Base-by-base conservation (phyloP, 2,797 vertebrate species). In the Pipistrellus pipistrellus region DNA sequence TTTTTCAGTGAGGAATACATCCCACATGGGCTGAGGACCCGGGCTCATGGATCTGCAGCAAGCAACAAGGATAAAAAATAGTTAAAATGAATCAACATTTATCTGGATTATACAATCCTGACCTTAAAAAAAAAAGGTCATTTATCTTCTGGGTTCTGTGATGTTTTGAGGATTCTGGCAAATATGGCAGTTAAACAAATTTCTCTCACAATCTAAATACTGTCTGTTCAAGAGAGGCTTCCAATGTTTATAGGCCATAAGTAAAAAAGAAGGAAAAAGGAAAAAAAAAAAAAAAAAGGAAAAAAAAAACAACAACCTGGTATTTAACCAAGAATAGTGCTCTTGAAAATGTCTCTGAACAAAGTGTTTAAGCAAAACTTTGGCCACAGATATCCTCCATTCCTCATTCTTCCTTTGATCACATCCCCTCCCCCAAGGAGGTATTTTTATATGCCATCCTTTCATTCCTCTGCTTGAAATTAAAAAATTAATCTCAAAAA, bases 331-430 rank as follows among this genome's bases (percentile, higher is more conserved):
- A 97, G 96, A 97, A 97, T 86, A 86, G 96, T 96, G 93, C 94
- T 97, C 96, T 97, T 97, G 96, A 97, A 98, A 97, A 98, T 72
- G 78, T 98, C 95, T 98, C 53, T 55, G 46, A 98, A 96, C 92
- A 97, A 97, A 98, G 96, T 96, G 94, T 97, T 97, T 97, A 97
- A 97, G 97, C 96, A 97, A 97, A 98, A 97, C 97, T 95, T 97
- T 97, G 88, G 77, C 95, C 95, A 76, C 95, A 96, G 97, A 97
- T 96, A 98, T 94, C 97, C 97, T 97, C 95, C 75, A 32, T 97
- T 97, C 80, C 48, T 69, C 90, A 72, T 92, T 82, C 77, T 90
- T 96, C 91, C 95, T 97, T 92, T 97, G 95, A 97, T 95, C 38
- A 41, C 38, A 6, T 1, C 13, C 46, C 46, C 44, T 64, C 21